Conservation (phyloP, 1,140 invertebrate genomes). For the Philotrypesis tridentata region DNA sequence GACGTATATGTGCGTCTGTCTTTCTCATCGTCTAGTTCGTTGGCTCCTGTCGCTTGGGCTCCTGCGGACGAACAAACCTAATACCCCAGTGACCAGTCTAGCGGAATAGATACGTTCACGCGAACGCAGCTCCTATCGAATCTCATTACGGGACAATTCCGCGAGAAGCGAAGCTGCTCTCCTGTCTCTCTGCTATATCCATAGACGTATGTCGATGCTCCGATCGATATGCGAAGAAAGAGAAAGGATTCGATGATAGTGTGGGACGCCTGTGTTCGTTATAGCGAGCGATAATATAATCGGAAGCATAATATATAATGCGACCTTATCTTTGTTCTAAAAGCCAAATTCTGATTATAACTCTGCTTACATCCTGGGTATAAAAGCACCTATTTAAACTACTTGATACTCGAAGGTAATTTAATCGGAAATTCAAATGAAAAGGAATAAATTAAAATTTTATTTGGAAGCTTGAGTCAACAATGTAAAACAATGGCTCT, state of each 20-base stretch:
- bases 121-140: conserved; percentile 33
- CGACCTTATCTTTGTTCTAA: too few species aligned
- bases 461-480: too few species aligned
- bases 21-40: too few species aligned
- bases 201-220: background rate
- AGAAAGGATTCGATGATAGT: background rate
- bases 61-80: conserved; percentile 31
- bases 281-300: background rate
- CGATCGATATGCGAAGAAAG: background rate
- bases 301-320: too few species aligned
- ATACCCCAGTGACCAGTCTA: conserved; percentile 44
- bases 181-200: background rate
- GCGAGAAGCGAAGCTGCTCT: conserved; percentile 13
- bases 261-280: background rate
- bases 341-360: too few species aligned
- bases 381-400: too few species aligned
- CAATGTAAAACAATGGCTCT: too few species aligned
- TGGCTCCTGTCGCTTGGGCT: background rate
- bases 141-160: conserved; percentile 40
- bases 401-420: too few species aligned
- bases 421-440: too few species aligned
- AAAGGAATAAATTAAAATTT: too few species aligned
- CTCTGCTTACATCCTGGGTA: too few species aligned
- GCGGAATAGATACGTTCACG: conserved; percentile 40
- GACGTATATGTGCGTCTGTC: background rate